Base-by-base conservation (phyloP, 1,140 invertebrate species). In the Bombyx mandarina region DNA sequence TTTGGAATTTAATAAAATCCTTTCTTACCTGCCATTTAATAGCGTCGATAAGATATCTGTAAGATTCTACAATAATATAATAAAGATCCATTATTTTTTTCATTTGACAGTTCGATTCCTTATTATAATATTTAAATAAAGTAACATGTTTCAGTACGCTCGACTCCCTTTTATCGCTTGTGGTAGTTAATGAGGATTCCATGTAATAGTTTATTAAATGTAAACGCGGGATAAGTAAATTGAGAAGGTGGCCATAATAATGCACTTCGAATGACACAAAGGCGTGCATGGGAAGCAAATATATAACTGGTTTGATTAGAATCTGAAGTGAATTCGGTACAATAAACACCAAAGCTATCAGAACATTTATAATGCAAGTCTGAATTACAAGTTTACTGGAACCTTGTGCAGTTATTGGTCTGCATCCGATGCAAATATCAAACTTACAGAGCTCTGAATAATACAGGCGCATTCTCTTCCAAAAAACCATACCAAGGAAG, bases 21-120 rank as follows among this genome's bases (percentile, higher is more conserved):
- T n/a, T 48, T 51, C 44, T 61, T 71, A 85, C 79, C 77, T 85
- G 79, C 75, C 77, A 85, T 67, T 80, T 82, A 6, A 82, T 65
- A 8, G 73, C 73, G 43, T 76, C 65, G 26, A 79, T 75, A 52
- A 85, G 64, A 46, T 57, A 71, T 43, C 79, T 77, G 52, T 75
- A 82, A n/a, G 71, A 60, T 10, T 66, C 73, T 45, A 82, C 73
- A 7, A 79, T 61, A 53, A 63, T 77, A 9, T 79, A 66, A 58
- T 82, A 85, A 7, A 75, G 66, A 54, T 73, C 65, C 64, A 82
- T 75, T 35, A 85, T 44, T 46, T 72, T 80, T 0, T 67, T 70
- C 60, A 82, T 75, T 52, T 76, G 58, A 43, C 60, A 52, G 43
- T 69, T 65, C 57, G 46, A 47, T 52, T 43, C 44, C 55, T 49